Base-by-base conservation (phyloP, 2,113 vertebrate genomes). In the Dermatemys mawii region DNA sequence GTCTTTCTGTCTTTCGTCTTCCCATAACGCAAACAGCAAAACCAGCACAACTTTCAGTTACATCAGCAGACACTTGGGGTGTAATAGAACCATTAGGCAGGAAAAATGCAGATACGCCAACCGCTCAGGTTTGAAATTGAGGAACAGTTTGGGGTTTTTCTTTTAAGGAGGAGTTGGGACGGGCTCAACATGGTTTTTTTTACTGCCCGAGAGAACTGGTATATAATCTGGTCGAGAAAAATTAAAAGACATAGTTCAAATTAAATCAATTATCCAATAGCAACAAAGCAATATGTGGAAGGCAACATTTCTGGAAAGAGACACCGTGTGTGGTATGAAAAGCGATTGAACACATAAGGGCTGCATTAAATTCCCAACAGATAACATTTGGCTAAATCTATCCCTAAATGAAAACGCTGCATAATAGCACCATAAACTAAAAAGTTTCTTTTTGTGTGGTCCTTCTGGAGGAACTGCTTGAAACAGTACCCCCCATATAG, bases 391-490 rank as follows among this genome's bases (percentile, higher is more conserved):
- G 96, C 95, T 97, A 97, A 98, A 97, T 96, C 97, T 94, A 97
- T 95, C 94, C 94, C 96, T 96, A 97, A 97, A 97, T 98, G 98
- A 97, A 97, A 97, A 96, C 95, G 90, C 94, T 3, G 41, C 95
- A 95, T 97, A 98, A 97, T 96, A 97, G 97, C 88, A 95, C 83
- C 95, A 96, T 97, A 96, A 98, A 97, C 96, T 94, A 93, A 98
- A 95, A 96, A 90, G 96, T 90, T 95, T 95, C 98, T 97, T 98
- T 98, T 98, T 98, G 98, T 98, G 98, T 98, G 98, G 98, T 98
- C 98, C 95, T 97, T 96, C 95, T 96, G 95, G 86, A 44, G 89
- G 97, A 97, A 92, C 97, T 94, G 97, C 97, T 97, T 97, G 96
- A 97, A 97, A 98, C 98, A 96, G 98, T 97, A 97, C 97, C 95